Evolutionary conservation across 35 echinoderm and acorn worm genomes (phyloP), one percentile per base, ranked within the genome.

Genomic region (Heliocidaris erythrogramma): DNA sequence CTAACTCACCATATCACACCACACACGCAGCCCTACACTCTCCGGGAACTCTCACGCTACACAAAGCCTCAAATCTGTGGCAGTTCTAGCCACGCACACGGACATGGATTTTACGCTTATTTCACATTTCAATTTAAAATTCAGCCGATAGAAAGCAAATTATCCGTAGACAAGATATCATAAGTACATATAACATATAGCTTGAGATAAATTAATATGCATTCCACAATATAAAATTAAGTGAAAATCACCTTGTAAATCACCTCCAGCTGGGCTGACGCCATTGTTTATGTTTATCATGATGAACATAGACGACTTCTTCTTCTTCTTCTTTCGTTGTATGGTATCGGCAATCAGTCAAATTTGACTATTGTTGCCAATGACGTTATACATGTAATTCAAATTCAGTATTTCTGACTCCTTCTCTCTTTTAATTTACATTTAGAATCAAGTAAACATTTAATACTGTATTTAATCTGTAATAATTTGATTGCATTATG

Each of bases 211-310:
- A 78, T n/a, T 7, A 24, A 78, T 78, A 78, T 5, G 21, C 27
- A 27, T 27, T 27, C 27, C 65, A 78, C 14, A 78, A 8, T 78
- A 78, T n/a, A 78, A 78, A 78, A 78, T 78, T 4, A 29, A 78
- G 65, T 78, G 31, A 89, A 89, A 89, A 47, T 89, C 47, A 89
- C 87, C 87, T 89, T 89, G 87, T 89, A 89, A 47, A 89, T 89
- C 30, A 89, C 87, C 87, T 89, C 87, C 30, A 30, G 31, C 31
- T 89, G 87, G 87, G 31, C 87, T 48, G 87, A 47, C 87, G 87
- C 87, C 87, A 89, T 89, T 89, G 87, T 89, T 89, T 89, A 89
- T 89, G 47, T 89, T 89, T 88, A 88, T 17, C 61, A n/a, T 21
- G 65, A 5, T 78, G 65, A 78, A 8, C 65, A 78, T 78, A 78